These are phyloP conservation scores for Drosophila vallismaia DNA, from an alignment of 2,888 invertebrate genomes.

Conservation along the genomic window DNA sequence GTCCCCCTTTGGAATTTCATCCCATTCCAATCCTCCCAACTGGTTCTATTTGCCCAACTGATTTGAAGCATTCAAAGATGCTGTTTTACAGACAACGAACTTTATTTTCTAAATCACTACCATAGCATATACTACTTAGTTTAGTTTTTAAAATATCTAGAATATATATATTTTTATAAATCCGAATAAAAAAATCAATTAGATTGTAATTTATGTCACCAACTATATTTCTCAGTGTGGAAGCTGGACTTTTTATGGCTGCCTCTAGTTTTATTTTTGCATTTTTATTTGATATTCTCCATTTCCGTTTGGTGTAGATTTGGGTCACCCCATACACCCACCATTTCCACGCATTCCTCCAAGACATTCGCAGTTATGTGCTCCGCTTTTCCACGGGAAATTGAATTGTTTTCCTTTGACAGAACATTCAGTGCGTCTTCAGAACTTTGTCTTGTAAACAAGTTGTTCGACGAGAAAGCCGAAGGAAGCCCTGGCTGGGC, in stretches of 20 bases:
- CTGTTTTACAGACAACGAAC: neutral
- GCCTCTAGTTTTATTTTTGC: slow-evolving; percentile 34
- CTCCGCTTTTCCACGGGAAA: slow-evolving; percentile 55
- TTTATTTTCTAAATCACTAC: neutral
- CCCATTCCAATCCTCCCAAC: slow-evolving; percentile 7
- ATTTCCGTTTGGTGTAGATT: slow-evolving; percentile 56
- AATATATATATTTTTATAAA: too few species aligned
- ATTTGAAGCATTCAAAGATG: slow-evolving; percentile 57
- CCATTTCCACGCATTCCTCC: slow-evolving; percentile 60
- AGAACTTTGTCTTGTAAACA: slow-evolving; percentile 68
- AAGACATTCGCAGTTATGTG: slow-evolving; percentile 63
- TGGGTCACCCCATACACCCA: slow-evolving; percentile 58
- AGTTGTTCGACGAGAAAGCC: too few species aligned
- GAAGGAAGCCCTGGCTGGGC: neutral
- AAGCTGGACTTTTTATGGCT: slow-evolving; percentile 36
- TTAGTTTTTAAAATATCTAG: too few species aligned
- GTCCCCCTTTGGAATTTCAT: neutral
- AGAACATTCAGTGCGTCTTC: slow-evolving; percentile 50
- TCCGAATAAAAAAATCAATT: too few species aligned
- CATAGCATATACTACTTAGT: too few species aligned
- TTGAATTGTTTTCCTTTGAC: slow-evolving; percentile 72
- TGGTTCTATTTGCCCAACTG: slow-evolving; percentile 70
- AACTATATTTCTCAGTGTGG: slow-evolving; percentile 20
- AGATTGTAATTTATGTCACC: slow-evolving; percentile 21
- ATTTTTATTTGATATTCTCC: slow-evolving; percentile 70